A percentile compares a stretch with the other conserved stretches of the same genome.
Conservation (phyloP, 2,797 vertebrate species). For the Crenuchus spilurus region DNA sequence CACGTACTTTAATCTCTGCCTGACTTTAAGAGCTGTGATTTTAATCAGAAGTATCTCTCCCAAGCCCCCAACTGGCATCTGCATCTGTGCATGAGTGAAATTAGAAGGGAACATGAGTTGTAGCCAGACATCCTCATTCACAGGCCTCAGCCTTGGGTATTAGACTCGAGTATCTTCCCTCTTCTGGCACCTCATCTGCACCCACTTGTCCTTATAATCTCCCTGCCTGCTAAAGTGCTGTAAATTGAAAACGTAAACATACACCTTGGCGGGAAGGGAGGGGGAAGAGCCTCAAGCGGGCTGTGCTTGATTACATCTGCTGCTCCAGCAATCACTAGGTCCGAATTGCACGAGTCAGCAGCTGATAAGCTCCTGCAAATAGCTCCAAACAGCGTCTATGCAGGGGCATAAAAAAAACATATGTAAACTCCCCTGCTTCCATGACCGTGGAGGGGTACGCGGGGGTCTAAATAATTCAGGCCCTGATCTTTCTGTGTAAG, state of each 20-base stretch:
- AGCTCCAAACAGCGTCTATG: slow-evolving; percentile 21
- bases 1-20: not conserved
- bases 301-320: slow-evolving; percentile 47
- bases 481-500: slow-evolving; percentile 29
- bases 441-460: slow-evolving; percentile 14
- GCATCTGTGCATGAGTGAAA: not conserved
- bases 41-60: not conserved
- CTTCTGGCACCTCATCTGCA: slow-evolving; percentile 9
- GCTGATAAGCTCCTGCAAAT: slow-evolving; percentile 38
- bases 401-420: slow-evolving; percentile 31
- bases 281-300: not conserved
- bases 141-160: not conserved
- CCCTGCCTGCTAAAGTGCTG: slow-evolving; percentile 24
- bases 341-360: slow-evolving; percentile 22
- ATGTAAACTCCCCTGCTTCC: slow-evolving; percentile 6
- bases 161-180: not conserved
- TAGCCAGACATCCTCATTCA: not conserved
- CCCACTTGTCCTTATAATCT: slow-evolving; percentile 26
- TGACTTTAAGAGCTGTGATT: not conserved
- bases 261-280: slow-evolving; percentile 12
- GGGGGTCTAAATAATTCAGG: slow-evolving; percentile 48
- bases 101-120: not conserved
- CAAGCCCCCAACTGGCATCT: not conserved
- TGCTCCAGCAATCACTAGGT: slow-evolving; percentile 30
- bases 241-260: slow-evolving; percentile 33